These are phyloP conservation scores for Tiliqua scincoides DNA, from an alignment of 2,113 vertebrate genomes.

Conservation along the genomic window DNA sequence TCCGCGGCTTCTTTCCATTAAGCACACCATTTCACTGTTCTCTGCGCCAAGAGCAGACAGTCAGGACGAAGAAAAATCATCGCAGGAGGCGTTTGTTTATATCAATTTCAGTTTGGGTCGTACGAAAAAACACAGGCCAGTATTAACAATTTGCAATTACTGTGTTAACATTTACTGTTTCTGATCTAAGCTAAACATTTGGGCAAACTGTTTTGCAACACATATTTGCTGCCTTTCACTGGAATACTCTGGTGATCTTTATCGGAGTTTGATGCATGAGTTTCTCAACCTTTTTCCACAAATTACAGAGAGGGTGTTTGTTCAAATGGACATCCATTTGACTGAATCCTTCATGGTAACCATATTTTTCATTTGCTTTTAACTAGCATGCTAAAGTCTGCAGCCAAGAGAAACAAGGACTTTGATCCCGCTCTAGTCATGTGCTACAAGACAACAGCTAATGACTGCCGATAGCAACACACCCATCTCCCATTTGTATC, in stretches of 20 bases:
- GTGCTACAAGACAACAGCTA: background rate
- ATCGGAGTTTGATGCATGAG: constrained; percentile 29
- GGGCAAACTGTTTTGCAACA: constrained; percentile 73
- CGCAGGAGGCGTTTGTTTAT: constrained; percentile 73
- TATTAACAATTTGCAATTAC: constrained; percentile 78
- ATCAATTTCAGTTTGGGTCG: constrained; percentile 76
- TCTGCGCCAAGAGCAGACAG: constrained; percentile 64
- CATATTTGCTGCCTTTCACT: constrained; percentile 65
- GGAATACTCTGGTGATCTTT: constrained; percentile 50
- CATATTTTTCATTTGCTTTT: background rate
- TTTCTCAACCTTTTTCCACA: constrained; percentile 47
- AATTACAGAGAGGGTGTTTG: constrained; percentile 30
- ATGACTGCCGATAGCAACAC: background rate
- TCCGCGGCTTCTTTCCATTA: constrained; percentile 37
- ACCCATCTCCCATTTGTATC: no score
- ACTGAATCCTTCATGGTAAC: background rate
- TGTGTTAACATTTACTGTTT: constrained; percentile 77
- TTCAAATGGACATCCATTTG: constrained; percentile 10
- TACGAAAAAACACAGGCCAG: constrained; percentile 69
- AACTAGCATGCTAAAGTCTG: background rate
- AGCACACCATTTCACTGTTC: constrained; percentile 38
- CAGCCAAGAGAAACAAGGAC: background rate
- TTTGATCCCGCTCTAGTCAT: background rate
- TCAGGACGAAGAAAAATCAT: constrained; percentile 67
- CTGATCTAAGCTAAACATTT: constrained; percentile 76